Evolutionary conservation across 2,888 invertebrate species (phyloP).

Genomic region (Acanthosepion lycidas): DNA sequence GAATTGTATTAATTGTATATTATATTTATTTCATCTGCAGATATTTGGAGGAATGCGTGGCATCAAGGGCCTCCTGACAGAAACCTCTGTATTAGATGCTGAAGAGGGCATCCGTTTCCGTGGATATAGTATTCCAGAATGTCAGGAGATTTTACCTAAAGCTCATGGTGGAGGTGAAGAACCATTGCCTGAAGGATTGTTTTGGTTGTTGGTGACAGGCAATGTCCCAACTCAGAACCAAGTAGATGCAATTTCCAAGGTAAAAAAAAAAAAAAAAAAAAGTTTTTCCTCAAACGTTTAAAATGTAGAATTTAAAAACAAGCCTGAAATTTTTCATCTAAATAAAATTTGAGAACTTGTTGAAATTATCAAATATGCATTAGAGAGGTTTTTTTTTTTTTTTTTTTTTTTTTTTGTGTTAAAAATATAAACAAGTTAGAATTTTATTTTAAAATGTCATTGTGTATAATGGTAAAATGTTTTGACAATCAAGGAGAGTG

Average conservation of each 20-base stretch:
- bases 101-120: conserved; percentile 97
- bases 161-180: conserved; percentile 82
- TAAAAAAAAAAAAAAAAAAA: no score
- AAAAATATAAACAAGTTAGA: no score
- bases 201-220: conserved; percentile 92
- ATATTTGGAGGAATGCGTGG: conserved; percentile 95
- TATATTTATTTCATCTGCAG: conserved; percentile 66
- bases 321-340: background rate
- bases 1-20: background rate
- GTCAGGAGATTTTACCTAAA: conserved; percentile 89
- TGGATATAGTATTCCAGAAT: conserved; percentile 93
- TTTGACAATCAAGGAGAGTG: no score
- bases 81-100: conserved; percentile 94
- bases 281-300: conserved; percentile 47
- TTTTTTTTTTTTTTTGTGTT: no score
- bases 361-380: no score
- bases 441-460: no score
- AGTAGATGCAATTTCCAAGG: conserved; percentile 76
- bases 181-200: conserved; percentile 94
- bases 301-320: background rate
- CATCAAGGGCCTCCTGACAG: conserved; percentile 94
- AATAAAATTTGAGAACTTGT: no score
- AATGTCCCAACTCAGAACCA: conserved; percentile 89
- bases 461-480: no score
- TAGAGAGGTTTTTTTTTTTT: no score